A percentile compares a stretch with the other conserved stretches of the same genome.
Evolutionary conservation across 2,113 vertebrate genomes (phyloP).

Genomic region (Anguilla rostrata): DNA sequence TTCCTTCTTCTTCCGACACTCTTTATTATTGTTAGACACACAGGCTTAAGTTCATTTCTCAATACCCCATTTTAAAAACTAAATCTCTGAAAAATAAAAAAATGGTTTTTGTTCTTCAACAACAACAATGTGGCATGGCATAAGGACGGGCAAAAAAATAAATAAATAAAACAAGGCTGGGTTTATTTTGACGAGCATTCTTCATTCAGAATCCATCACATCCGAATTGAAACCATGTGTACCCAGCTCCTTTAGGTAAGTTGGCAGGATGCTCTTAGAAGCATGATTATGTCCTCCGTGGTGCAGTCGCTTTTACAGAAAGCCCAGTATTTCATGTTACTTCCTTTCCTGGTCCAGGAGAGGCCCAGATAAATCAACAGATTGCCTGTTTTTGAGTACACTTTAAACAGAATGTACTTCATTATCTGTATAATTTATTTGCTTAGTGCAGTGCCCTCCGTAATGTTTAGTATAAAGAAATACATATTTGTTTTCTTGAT

Average conservation of each 20-base stretch:
- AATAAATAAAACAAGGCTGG: conserved; percentile 14
- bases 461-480: no score
- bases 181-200: conserved; percentile 52
- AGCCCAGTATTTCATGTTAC: conserved; percentile 5
- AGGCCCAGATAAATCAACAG: neutral
- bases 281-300: neutral
- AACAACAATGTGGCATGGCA: conserved; percentile 43
- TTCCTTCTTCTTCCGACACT: neutral
- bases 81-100: conserved; percentile 39
- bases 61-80: conserved; percentile 11
- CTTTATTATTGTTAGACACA: neutral
- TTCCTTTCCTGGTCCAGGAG: neutral
- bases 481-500: no score
- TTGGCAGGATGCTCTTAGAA: neutral
- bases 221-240: conserved; percentile 49
- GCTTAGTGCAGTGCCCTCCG: no score
- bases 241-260: conserved; percentile 8
- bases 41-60: neutral
- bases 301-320: neutral
- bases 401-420: neutral
- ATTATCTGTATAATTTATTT: neutral
- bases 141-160: conserved; percentile 7
- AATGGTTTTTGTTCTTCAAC: conserved; percentile 57
- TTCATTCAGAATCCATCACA: conserved; percentile 24
- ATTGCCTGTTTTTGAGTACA: neutral